phyloP scores from a whole-genome alignment of 2,113 vertebrate genomes.

The Tetraodon nigroviridis region DNA sequence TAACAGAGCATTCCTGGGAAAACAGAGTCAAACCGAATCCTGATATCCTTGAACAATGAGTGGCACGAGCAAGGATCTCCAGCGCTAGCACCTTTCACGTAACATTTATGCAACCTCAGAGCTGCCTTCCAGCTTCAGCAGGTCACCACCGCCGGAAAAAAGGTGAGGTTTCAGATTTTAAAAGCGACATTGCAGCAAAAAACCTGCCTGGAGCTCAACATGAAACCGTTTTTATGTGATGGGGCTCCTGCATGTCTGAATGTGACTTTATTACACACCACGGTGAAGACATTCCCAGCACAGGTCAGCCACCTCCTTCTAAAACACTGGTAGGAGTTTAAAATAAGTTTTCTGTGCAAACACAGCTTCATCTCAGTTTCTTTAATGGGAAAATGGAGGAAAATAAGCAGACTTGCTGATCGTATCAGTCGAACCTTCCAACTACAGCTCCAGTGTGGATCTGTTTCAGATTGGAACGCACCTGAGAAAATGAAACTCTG shows the following conservation, averaged over 20 bases:
- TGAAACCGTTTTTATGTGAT: background rate
- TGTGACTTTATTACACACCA: too few relatives aligned
- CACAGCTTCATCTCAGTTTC: background rate
- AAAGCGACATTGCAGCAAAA: slow-evolving; percentile 10
- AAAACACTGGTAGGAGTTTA: background rate
- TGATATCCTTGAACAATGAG: slow-evolving; percentile 17
- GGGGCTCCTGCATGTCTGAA: too few relatives aligned
- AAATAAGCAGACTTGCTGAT: background rate
- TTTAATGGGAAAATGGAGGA: background rate
- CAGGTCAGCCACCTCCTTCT: background rate
- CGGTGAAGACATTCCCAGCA: background rate
- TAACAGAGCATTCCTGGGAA: slow-evolving; percentile 28
- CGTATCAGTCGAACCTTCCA: background rate
- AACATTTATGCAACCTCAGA: slow-evolving; percentile 41
- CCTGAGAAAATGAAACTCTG: background rate
- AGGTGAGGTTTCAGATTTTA: slow-evolving; percentile 19
- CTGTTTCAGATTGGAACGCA: background rate
- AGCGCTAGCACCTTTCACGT: slow-evolving; percentile 6
- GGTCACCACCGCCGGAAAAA: slow-evolving; percentile 12
- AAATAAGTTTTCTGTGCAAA: too few relatives aligned
- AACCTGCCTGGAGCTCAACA: background rate
- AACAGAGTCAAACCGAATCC: slow-evolving; percentile 34
- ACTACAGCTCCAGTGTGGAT: too few relatives aligned
- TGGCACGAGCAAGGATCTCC: slow-evolving; percentile 1
- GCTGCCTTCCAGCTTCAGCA: slow-evolving; percentile 28